Evolutionary conservation across 2,888 invertebrate species (phyloP), one percentile per base, ranked within the genome.

Genomic region (Gryllus longicercus): DNA sequence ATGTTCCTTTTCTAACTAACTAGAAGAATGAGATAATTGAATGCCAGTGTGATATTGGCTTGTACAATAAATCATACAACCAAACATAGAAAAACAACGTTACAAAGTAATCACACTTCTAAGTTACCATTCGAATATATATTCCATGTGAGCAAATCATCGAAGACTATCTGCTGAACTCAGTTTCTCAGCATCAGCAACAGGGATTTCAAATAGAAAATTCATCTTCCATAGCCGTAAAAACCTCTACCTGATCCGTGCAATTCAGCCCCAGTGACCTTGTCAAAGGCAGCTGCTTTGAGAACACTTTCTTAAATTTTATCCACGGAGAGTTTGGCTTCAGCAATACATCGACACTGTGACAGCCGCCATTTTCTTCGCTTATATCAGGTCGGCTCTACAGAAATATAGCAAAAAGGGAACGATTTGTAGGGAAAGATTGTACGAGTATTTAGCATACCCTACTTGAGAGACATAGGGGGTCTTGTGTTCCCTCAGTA

Each of bases 171-270:
- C 97, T 84, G 91, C 91, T 82, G 99, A 98, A 87, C 92, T 93
- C 85, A 96, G 90, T 87, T 93, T 94, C 87, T 99, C 98, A 5
- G 98, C 97, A 89, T 99, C 98, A 80, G 91, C 91, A 88, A 99
- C 99, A 5, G 99, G 99, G 86, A 99, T 99, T 91, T 99, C 99
- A 89, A 99, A 85, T 87, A 91, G 91, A 96, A 89, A 99, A 99
- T 89, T 99, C 99, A 89, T 99, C 99, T 89, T 99, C 99, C 91
- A 99, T 96, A 1, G 98, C 98, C 98, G 99, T 99, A 83, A 99
- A 97, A 79, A 99, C 94, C 89, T 99, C 99, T 77, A 99, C 99
- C 88, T 99, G 99, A 89, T 99, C 99, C 84, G 99, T 89, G 1
- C 98, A 99, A 87, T 99, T 99, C 83, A 99, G 89, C 51, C 99